Conservation (phyloP, 2,113 vertebrate species). For the Suricata suricatta region DNA sequence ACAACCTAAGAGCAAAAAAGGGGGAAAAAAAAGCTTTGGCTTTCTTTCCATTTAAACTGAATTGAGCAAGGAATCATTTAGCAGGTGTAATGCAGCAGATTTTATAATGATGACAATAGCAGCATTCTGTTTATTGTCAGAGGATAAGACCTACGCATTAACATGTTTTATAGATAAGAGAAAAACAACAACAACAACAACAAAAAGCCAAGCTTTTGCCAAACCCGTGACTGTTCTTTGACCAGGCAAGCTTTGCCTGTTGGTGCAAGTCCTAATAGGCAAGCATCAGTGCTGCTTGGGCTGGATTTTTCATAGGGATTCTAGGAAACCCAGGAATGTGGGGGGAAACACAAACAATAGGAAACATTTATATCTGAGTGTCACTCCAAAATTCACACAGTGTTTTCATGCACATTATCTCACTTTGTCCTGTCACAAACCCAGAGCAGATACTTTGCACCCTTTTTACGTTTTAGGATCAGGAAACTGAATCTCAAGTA, state of each 20-base stretch:
- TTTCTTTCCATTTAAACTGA: conserved; percentile 53
- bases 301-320: neutral
- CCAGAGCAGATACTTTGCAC: neutral
- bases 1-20: neutral
- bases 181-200: neutral
- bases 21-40: neutral
- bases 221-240: neutral
- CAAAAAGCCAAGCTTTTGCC: neutral
- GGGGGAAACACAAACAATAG: neutral
- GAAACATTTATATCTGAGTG: neutral
- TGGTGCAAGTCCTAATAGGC: neutral
- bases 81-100: conserved; percentile 34
- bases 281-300: conserved; percentile 33
- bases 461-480: neutral
- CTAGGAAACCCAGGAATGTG: neutral
- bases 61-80: conserved; percentile 41
- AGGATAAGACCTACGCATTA: conserved; percentile 41
- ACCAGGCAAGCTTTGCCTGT: neutral
- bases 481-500: neutral
- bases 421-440: neutral
- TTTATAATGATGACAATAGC: neutral
- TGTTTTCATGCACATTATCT: neutral
- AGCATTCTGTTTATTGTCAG: conserved; percentile 8
- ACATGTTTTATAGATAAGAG: neutral
- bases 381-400: neutral